phyloP scores from a whole-genome alignment of 1,140 invertebrate genomes.

The Brachionus calyciflorus region DNA sequence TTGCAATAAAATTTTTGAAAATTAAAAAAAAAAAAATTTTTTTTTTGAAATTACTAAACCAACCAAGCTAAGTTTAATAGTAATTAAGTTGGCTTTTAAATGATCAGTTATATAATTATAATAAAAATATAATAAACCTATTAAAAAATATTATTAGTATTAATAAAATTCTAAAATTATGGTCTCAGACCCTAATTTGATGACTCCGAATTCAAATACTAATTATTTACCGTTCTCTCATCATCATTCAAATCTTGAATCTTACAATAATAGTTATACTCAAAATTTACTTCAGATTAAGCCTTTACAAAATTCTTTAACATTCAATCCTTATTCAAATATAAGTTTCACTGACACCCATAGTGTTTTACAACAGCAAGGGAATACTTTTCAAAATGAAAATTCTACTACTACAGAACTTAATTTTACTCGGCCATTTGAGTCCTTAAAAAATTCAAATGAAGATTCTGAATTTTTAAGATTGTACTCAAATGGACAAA shows the following conservation, averaged over 20 bases:
- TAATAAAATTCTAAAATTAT: conserved; percentile 29
- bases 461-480: not conserved
- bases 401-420: not conserved
- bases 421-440: no score
- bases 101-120: not conserved
- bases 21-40: not conserved
- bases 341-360: no score
- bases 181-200: conserved; percentile 11
- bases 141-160: conserved; percentile 28
- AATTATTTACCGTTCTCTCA: conserved; percentile 10
- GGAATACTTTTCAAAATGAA: not conserved
- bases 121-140: conserved; percentile 23
- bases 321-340: no score
- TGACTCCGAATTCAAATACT: not conserved
- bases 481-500: not conserved
- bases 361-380: not conserved
- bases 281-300: conserved; percentile 24
- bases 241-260: not conserved
- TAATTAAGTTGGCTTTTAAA: conserved; percentile 12
- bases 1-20: conserved; percentile 28
- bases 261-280: not conserved
- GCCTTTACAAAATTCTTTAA: not conserved
- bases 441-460: not conserved
- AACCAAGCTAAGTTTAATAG: not conserved
- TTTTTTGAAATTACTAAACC: not conserved